These are phyloP conservation scores for Meandrina meandrites DNA, from an alignment of 92 coral and sea anemone genomes.

Conservation along the genomic window DNA sequence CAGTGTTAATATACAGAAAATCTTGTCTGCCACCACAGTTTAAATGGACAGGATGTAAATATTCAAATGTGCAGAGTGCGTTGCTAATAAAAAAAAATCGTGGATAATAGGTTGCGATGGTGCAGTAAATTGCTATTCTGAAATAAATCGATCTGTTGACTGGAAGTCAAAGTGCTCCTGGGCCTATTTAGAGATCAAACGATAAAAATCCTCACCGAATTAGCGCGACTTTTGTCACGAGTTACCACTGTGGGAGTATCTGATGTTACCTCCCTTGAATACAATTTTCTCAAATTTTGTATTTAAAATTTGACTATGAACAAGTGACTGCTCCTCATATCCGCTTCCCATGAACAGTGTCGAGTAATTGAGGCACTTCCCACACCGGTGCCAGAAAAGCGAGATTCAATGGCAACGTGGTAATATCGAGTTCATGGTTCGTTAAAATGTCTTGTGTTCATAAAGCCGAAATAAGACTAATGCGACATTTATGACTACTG, in stretches of 20 bases:
- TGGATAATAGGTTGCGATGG: neutral
- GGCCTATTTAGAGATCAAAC: neutral
- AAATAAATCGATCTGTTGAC: neutral
- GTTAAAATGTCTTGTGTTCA: neutral
- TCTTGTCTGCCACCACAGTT: neutral
- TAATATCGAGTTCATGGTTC: neutral
- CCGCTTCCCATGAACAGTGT: neutral
- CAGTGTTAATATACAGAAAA: neutral
- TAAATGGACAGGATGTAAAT: conserved; percentile 7
- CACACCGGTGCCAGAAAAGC: neutral
- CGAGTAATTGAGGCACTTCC: neutral
- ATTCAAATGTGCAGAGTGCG: neutral
- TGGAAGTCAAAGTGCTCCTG: neutral
- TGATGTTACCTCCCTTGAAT: neutral
- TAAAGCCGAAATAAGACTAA: neutral
- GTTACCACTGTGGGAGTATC: neutral
- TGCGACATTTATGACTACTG: neutral
- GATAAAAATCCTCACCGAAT: neutral
- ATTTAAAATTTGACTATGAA: neutral
- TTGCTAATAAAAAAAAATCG: neutral
- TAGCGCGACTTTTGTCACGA: neutral
- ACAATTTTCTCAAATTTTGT: neutral
- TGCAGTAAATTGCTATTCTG: neutral
- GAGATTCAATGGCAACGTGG: neutral
- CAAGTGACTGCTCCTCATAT: neutral